Evolutionary conservation across 2,888 invertebrate species (phyloP), one percentile per base, ranked within the genome.

Genomic region (Cyrtodaria siliqua): DNA sequence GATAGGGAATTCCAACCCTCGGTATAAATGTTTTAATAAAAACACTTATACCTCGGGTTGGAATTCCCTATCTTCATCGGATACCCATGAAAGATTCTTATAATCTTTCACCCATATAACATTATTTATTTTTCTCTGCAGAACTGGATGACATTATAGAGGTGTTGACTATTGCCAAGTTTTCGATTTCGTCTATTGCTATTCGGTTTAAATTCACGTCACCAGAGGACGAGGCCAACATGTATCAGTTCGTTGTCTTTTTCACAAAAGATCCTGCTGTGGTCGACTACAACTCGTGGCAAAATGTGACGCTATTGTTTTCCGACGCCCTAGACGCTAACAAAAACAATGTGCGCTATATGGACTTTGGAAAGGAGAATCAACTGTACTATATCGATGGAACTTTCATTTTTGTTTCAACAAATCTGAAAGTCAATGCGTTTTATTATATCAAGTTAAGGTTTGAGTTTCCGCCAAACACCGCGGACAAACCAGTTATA

Each of bases 191-290:
- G 0, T 66, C 76, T 14, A 20, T 66, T 2, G 24, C 66, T 20
- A 61, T 61, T 14, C 64, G 70, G 42, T 70, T 76, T 56, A 60
- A 61, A 42, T 66, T 76, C 20, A 76, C 49, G 12, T 56, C 76
- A 0, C 42, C 60, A 1, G 47, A 53, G 16, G 61, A 70, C 66
- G 56, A 61, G n/a, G 24, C 14, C 9, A 50, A 49, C 24, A 61
- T 66, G 8, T 9, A 61, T 18, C 29, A 55, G 6, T 44, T 66
- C 18, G 53, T 47, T 8, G 50, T 76, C 20, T 62, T 52, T 18
- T 76, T 56, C 33, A 52, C 71, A 23, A 42, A 53, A 16, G 12
- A 26, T 8, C 3, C 53, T 3, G 16, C 16, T 4, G n/a, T 18
- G 16, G 6, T 20, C n/a, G 44, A 44, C 44, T 44, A 44, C 16